These are phyloP conservation scores for Takifugu ocellatus DNA, from an alignment of 2,797 vertebrate species.

Conservation along the genomic window DNA sequence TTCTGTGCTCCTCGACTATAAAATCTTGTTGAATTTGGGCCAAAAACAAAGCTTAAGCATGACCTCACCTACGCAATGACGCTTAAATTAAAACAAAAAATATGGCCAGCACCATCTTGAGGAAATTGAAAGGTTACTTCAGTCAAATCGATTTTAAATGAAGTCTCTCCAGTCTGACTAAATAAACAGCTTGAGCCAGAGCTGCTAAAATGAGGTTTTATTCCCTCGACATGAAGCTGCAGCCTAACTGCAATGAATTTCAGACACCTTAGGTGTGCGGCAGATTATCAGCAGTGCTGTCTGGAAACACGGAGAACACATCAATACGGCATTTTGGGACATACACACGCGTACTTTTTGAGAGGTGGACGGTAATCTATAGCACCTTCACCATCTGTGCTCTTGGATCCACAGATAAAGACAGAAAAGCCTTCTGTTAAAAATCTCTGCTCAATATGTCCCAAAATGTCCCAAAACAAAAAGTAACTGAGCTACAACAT, in stretches of 20 bases:
- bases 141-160: background rate
- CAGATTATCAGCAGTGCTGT: background rate
- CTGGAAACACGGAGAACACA: background rate
- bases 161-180: background rate
- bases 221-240: too few relatives aligned
- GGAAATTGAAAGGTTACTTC: background rate
- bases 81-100: background rate
- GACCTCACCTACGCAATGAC: too few relatives aligned
- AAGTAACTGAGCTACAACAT: background rate
- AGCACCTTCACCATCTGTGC: too few relatives aligned
- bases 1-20: too few relatives aligned
- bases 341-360: background rate
- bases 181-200: background rate
- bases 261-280: background rate
- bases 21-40: too few relatives aligned
- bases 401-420: background rate
- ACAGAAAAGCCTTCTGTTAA: too few relatives aligned
- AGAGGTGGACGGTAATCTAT: background rate
- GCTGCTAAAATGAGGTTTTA: background rate
- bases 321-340: background rate
- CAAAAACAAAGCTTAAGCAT: too few relatives aligned
- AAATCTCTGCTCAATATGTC: conserved; percentile 1
- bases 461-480: conserved; percentile 1
- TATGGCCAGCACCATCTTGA: background rate
- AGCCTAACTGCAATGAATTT: background rate